Conservation (phyloP, 2,113 vertebrate species). For the Anguilla rostrata region DNA sequence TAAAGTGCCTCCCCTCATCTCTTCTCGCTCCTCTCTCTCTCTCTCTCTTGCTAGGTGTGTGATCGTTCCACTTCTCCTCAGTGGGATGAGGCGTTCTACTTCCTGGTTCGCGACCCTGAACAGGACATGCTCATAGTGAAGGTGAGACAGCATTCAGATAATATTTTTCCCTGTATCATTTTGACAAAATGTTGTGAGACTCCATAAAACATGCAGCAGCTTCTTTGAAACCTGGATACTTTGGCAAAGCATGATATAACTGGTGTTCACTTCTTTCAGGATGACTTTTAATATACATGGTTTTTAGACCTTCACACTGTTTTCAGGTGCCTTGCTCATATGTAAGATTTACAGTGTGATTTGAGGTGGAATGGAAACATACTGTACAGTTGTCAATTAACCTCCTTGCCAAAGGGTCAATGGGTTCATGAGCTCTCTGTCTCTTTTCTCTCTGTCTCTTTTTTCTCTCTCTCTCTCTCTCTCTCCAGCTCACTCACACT, state of each 20-base stretch:
- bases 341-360: too few relatives aligned
- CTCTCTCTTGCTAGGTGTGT: slow-evolving; percentile 65
- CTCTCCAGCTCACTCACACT: slow-evolving; percentile 66
- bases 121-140: slow-evolving; percentile 77
- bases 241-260: neutral
- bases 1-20: neutral
- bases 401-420: neutral
- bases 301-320: too few relatives aligned
- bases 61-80: slow-evolving; percentile 71
- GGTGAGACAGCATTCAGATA: slow-evolving; percentile 56
- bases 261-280: neutral
- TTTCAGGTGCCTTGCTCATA: too few relatives aligned
- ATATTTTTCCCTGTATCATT: neutral
- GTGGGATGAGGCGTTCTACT: slow-evolving; percentile 84
- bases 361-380: too few relatives aligned
- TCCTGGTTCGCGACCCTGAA: slow-evolving; percentile 76
- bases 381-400: neutral
- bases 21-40: neutral
- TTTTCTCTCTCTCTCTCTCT: neutral
- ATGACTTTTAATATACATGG: neutral
- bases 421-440: neutral
- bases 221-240: neutral
- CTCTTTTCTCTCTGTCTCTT: slow-evolving; percentile 19
- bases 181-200: neutral
- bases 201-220: neutral